These are phyloP conservation scores for Notiomystis cincta DNA, from an alignment of 2,113 vertebrate species.

Conservation along the genomic window DNA sequence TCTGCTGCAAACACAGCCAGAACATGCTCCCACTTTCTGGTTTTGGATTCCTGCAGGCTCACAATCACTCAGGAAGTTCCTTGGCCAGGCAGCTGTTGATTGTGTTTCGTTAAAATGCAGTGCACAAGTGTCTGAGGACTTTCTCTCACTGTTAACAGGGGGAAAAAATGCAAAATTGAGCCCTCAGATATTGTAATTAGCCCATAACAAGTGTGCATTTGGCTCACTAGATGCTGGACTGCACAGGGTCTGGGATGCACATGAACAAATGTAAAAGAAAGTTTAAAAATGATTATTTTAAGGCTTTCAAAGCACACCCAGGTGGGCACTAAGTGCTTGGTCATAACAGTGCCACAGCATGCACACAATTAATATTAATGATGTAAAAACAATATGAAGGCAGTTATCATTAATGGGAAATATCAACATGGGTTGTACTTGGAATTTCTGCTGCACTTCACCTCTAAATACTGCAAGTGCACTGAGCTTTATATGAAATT, in stretches of 20 bases:
- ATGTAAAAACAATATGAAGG: background rate
- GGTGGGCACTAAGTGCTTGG: background rate
- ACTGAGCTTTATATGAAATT: fast-evolving
- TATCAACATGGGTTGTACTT: fast-evolving
- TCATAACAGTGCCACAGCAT: background rate
- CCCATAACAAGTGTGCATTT: background rate
- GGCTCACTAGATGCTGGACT: background rate
- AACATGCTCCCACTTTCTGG: background rate
- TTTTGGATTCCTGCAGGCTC: background rate
- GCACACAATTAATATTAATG: background rate
- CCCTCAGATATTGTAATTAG: background rate
- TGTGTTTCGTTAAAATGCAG: background rate
- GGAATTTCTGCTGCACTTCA: background rate
- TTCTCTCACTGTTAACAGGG: background rate
- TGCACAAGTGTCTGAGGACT: background rate
- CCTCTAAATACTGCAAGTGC: background rate
- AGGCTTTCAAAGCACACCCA: background rate
- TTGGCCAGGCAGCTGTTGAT: background rate
- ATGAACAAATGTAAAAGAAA: fast-evolving
- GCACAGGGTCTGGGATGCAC: background rate
- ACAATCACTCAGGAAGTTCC: background rate
- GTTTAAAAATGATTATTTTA: background rate
- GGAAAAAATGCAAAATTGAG: background rate
- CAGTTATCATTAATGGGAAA: background rate
- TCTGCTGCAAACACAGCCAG: background rate